Conservation (phyloP, 2,113 vertebrate genomes). For the Tichodroma muraria region DNA sequence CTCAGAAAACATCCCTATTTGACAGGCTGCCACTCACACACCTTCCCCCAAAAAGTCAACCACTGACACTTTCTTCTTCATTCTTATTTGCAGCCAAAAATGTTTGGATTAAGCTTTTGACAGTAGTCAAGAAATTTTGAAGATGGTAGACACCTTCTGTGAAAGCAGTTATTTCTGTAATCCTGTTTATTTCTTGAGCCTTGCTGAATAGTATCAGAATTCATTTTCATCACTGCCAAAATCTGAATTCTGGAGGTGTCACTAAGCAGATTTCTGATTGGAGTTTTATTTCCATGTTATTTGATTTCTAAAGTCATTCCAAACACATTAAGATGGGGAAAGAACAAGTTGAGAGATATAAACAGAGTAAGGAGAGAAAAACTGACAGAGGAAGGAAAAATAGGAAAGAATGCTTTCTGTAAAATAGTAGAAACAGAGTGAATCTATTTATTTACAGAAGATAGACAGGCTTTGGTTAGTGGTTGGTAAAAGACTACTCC, state of each 20-base stretch:
- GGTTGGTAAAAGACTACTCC: background rate
- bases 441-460: background rate
- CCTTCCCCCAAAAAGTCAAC: background rate
- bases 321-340: background rate
- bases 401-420: background rate
- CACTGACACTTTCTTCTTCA: background rate
- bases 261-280: background rate
- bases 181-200: background rate
- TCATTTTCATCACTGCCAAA: conserved; percentile 6
- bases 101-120: conserved; percentile 2
- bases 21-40: background rate
- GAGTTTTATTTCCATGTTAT: background rate
- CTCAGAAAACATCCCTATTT: background rate
- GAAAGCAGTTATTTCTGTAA: background rate
- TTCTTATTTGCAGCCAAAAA: background rate
- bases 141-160: background rate
- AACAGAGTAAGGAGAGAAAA: background rate
- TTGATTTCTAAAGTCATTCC: conserved; percentile 5
- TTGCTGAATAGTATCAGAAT: background rate
- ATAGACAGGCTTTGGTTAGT: background rate
- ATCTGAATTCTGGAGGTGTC: background rate
- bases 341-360: background rate
- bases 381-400: background rate
- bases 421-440: background rate
- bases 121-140: background rate